Evolutionary conservation across 2,797 vertebrate genomes (phyloP).

Genomic region (Margarornis squamiger): DNA sequence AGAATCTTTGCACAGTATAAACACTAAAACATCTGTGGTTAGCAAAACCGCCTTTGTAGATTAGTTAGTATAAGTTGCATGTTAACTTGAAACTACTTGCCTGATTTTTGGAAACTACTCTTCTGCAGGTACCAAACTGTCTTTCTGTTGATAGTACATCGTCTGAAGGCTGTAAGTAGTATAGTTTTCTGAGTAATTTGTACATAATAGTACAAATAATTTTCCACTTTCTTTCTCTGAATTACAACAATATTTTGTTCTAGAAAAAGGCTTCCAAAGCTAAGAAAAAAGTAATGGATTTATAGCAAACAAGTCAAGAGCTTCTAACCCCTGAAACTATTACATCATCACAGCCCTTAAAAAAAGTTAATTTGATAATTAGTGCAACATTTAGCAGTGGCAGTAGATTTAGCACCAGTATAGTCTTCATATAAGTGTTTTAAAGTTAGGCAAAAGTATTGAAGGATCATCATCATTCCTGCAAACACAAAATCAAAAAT

Average conservation of each 20-base stretch:
- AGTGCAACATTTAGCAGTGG: not conserved
- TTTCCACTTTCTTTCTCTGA: not conserved
- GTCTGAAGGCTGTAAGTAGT: not conserved
- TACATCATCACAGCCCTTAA: not conserved
- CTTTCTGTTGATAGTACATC: not conserved
- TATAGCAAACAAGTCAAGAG: not conserved
- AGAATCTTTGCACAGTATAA: not conserved
- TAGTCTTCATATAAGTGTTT: constrained; percentile 1
- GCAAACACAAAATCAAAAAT: constrained; percentile 6
- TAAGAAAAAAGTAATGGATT: not conserved
- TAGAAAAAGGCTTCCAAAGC: not conserved
- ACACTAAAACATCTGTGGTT: not conserved
- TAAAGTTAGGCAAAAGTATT: not conserved
- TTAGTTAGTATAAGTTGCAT: not conserved
- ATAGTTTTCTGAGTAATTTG: not conserved
- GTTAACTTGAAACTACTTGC: not conserved
- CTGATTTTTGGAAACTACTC: not conserved
- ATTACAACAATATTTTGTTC: not conserved
- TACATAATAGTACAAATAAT: not conserved
- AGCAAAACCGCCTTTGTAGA: not conserved
- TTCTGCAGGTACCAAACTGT: not conserved
- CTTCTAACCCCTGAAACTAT: not conserved
- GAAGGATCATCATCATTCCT: constrained; percentile 1
- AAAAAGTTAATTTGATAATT: not conserved
- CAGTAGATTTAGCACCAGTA: not conserved